Evolutionary conservation across 2,888 invertebrate genomes (phyloP).

Genomic region (Tupiocoris notatus): DNA sequence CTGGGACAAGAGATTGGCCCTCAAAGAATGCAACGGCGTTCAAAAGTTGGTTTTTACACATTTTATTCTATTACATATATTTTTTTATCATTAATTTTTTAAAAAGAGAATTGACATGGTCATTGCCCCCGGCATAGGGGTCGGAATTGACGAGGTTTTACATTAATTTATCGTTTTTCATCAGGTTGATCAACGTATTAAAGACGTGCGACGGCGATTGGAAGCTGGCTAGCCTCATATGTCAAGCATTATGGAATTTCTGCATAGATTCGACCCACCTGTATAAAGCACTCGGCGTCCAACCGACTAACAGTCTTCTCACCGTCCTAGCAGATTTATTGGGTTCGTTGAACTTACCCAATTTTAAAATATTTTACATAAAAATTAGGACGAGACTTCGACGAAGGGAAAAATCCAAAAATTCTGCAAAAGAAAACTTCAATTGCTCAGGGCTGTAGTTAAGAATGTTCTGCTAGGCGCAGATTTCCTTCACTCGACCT

Average conservation of each 20-base stretch:
- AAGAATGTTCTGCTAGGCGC: too few relatives aligned
- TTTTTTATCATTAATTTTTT: too few relatives aligned
- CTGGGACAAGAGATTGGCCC: conserved; percentile 58
- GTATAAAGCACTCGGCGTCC: conserved; percentile 56
- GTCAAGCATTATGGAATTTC: conserved; percentile 73
- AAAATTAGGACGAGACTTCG: too few relatives aligned
- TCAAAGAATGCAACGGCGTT: conserved; percentile 59
- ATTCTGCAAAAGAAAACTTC: too few relatives aligned
- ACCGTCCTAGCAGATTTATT: conserved; percentile 60
- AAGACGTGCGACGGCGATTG: conserved; percentile 64
- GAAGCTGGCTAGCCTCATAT: conserved; percentile 69
- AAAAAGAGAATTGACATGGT: too few relatives aligned
- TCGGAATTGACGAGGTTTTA: too few relatives aligned
- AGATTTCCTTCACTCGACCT: too few relatives aligned
- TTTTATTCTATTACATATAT: too few relatives aligned
- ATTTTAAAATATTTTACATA: neutral
- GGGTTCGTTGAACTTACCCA: conserved; percentile 53
- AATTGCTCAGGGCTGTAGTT: too few relatives aligned
- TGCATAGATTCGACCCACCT: conserved; percentile 56
- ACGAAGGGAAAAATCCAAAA: too few relatives aligned
- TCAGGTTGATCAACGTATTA: conserved; percentile 59
- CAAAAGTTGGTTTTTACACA: conserved; percentile 55
- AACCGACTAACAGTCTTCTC: conserved; percentile 59
- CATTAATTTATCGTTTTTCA: too few relatives aligned
- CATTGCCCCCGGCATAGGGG: too few relatives aligned